Evolutionary conservation across 1,140 invertebrate species (phyloP).

Genomic region (Coenobita brevimanus): DNA sequence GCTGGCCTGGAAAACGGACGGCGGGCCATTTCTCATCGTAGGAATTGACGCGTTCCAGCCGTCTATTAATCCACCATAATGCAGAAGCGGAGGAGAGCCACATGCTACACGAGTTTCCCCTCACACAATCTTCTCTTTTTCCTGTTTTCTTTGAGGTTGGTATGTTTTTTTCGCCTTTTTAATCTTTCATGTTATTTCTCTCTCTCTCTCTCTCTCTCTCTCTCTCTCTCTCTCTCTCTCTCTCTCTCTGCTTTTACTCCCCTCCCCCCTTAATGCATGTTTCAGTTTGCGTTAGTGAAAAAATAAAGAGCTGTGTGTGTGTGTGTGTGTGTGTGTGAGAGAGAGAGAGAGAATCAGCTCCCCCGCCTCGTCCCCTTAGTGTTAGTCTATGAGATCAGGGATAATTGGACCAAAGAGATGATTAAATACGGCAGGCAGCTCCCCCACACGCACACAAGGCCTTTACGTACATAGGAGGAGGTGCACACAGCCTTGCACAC

Average conservation of each 20-base stretch:
- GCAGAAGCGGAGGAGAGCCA: conserved; percentile 49
- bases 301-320: no score
- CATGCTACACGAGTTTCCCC: conserved; percentile 41
- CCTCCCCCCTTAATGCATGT: not conserved
- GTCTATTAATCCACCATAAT: conserved; percentile 65
- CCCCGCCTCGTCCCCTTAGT: conserved; percentile 43
- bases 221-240: conserved; percentile 22
- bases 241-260: not conserved
- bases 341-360: not conserved
- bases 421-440: conserved; percentile 61
- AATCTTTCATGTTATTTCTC: no score
- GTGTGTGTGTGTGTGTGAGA: no score
- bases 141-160: no score
- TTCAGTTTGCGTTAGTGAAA: not conserved
- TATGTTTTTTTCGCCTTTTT: no score
- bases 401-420: conserved; percentile 63
- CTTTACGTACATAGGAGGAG: no score
- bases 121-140: not conserved
- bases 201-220: no score
- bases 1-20: conserved; percentile 31
- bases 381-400: conserved; percentile 58
- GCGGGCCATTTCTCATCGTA: conserved; percentile 59
- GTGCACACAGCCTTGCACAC: no score
- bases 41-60: conserved; percentile 63
- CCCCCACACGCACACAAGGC: no score